Evolutionary conservation across 2,888 invertebrate species (phyloP), one percentile per base, ranked within the genome.

Genomic region (Diloba caeruleocephala): DNA sequence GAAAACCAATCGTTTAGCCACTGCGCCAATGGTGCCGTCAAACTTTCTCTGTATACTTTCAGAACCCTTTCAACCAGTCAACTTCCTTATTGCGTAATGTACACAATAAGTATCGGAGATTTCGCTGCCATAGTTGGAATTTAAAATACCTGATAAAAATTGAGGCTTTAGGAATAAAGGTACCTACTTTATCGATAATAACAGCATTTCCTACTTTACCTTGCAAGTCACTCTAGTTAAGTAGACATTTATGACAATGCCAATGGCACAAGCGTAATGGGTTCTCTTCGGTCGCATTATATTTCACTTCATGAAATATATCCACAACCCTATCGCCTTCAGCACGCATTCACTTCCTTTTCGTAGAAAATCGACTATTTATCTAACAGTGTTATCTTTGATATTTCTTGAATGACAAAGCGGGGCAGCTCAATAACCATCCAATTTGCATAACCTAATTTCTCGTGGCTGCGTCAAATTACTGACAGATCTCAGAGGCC

Each of bases 381-480:
- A 72, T 78, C 68, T 51, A 66, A 70, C 61, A 63, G 57, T 71
- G 74, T 82, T 78, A 82, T 81, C 78, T 84, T 81, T 73, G 71
- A 69, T 66, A 76, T 79, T 84, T 78, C 81, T 79, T 78, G 75
- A 78, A 79, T 74, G 75, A 78, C 81, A 77, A 75, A 74, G 76
- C 70, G 69, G 38, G 66, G 72, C 65, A 71, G 78, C 79, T 82
- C 81, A 81, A 82, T 87, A 84, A 80, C 82, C 82, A 78, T 82
- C 78, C 76, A 83, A 88, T 88, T 88, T 88, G 79, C 88, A 88
- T 88, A 88, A 84, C 83, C 84, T 87, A 86, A 89, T 88, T 88
- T 81, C 73, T 81, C 76, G 81, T 81, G 80, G 78, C 78, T 82
- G 81, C 82, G 78, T 85, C 82, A 84, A 84, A 86, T 85, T 80